Evolutionary conservation across 2,797 vertebrate genomes (phyloP), one percentile per base, ranked within the genome.

Genomic region (Gouania willdenowi): DNA sequence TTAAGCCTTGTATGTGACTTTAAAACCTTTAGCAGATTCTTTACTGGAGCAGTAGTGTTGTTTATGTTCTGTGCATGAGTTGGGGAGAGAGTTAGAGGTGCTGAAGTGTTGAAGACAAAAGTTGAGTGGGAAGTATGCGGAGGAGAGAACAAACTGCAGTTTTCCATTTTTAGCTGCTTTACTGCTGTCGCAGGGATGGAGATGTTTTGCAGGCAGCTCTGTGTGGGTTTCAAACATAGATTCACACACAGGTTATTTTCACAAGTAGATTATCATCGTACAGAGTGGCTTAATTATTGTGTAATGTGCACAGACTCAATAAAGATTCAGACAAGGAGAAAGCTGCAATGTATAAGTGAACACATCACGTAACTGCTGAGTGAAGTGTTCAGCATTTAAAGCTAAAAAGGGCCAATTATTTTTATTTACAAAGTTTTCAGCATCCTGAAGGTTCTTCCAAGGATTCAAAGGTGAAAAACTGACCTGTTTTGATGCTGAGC

Each of bases 61-160:
- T 77, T 79, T 67, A 74, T 67, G 71, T 82, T 68, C 80, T 72
- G 65, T 54, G 63, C 36, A 26, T 23, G 26, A 71, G 63, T 54
- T n/a, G 12, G 33, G 37, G 54, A 66, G 56, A 60, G 35, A 26
- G 71, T 60, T 38, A 21, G 69, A 77, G 55, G 71, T 63, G 68
- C 37, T 58, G 76, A 79, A n/a, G 61, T 69, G 76, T 71, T 79
- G 4, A 45, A 75, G 75, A 82, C 71, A 66, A 75, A 76, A 74
- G 70, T 67, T 64, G 75, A 82, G 84, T 79, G 75, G 82, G 82
- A 82, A 81, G 76, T 70, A 44, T 66, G 71, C 55, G 70, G 77
- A 63, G 74, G 77, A 79, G 80, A 71, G 72, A 54, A 20, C 53
- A 64, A 50, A 61, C 75, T 73, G 63, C 79, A 53, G 73, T 33